Conservation (phyloP, 1,140 invertebrate species). For the Acromyrmex heyeri region DNA sequence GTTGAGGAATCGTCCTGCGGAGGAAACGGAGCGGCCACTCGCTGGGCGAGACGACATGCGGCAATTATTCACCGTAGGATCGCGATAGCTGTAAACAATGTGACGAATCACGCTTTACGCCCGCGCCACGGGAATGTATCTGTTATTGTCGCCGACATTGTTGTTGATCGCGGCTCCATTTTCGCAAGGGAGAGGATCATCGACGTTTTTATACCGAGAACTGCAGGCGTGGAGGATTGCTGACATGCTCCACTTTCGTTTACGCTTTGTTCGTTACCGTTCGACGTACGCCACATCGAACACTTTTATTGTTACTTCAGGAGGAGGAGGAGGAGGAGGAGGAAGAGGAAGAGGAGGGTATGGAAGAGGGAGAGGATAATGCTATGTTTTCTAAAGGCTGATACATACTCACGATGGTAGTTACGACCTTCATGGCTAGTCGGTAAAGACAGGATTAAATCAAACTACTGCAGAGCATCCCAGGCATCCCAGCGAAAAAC, state of each 20-base stretch:
- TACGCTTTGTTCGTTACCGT: constrained; percentile 42
- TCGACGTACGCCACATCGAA: constrained; percentile 10
- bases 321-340: neutral
- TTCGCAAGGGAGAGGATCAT: constrained; percentile 44
- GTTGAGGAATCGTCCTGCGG: constrained; percentile 43
- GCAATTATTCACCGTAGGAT: constrained; percentile 49
- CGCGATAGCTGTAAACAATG: constrained; percentile 54
- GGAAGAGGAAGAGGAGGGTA: too few species aligned
- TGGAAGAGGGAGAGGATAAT: neutral
- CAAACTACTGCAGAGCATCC: constrained; percentile 10
- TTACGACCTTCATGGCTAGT: constrained; percentile 1
- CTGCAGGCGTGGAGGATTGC: constrained; percentile 20
- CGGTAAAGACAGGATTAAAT: constrained; percentile 35
- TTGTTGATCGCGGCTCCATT: constrained; percentile 46
- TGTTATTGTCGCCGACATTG: constrained; percentile 49
- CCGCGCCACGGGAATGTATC: constrained; percentile 33
- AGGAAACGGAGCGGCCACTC: neutral
- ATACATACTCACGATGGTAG: constrained; percentile 15
- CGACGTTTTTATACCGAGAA: constrained; percentile 31
- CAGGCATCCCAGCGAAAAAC: neutral
- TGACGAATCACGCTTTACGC: constrained; percentile 45
- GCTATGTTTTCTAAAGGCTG: neutral
- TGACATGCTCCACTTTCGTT: constrained; percentile 52
- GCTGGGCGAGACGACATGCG: constrained; percentile 12
- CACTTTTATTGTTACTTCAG: constrained; percentile 50